Evolutionary conservation across 2,113 vertebrate genomes (phyloP).

Genomic region (Nannobrachium achirus): DNA sequence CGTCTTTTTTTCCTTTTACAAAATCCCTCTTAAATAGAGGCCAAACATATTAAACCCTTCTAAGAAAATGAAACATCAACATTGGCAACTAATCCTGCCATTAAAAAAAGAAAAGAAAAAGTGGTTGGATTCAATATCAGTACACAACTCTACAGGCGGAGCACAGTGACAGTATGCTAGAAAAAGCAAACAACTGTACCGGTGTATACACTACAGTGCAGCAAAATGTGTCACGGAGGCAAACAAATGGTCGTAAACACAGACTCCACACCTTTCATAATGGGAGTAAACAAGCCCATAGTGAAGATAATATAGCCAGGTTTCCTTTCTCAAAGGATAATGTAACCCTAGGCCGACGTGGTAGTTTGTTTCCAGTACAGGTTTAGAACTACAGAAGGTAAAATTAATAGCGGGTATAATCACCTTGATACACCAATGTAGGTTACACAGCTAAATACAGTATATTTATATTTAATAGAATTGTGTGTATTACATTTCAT

Average conservation of each 20-base stretch:
- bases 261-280: not conserved
- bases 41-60: slow-evolving; percentile 28
- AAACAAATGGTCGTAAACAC: not conserved
- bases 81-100: not conserved
- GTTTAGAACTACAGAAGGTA: too few species aligned
- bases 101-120: not conserved
- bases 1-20: not conserved
- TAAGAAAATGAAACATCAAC: too few species aligned
- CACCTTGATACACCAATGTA: too few species aligned
- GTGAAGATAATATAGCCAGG: not conserved
- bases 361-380: too few species aligned
- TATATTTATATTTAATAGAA: too few species aligned
- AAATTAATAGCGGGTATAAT: too few species aligned
- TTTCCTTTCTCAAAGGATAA: not conserved
- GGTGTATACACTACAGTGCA: not conserved
- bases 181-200: not conserved
- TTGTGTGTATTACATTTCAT: too few species aligned
- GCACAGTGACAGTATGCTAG: not conserved
- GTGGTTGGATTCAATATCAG: not conserved
- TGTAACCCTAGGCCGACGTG: too few species aligned
- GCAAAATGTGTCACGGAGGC: not conserved
- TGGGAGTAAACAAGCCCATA: too few species aligned
- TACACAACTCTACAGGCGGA: not conserved
- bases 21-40: slow-evolving; percentile 11
- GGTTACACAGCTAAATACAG: too few species aligned